Percentiles rank a stretch among this genome's conserved stretches.
Evolutionary conservation across 2,113 vertebrate species (phyloP).

Genomic region (Pseudorectes ferrugineus): DNA sequence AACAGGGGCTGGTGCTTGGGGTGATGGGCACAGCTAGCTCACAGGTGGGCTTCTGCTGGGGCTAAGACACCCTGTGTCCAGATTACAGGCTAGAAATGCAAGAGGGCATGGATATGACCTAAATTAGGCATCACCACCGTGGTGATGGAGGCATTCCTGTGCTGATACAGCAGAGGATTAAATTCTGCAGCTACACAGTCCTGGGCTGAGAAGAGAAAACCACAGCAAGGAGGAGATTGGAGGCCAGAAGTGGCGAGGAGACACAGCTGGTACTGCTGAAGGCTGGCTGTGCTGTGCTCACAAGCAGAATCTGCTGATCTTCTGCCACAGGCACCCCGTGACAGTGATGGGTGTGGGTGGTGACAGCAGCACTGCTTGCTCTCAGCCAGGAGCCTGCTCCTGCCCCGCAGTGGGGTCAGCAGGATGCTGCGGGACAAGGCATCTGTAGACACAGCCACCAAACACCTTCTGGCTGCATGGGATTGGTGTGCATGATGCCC

Average conservation of each 20-base stretch:
- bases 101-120: background rate
- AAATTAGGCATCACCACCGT: background rate
- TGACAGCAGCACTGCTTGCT: background rate
- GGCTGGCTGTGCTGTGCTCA: background rate
- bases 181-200: background rate
- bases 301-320: background rate
- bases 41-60: background rate
- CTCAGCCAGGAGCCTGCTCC: background rate
- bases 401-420: accelerated
- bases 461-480: background rate
- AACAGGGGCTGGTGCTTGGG: background rate
- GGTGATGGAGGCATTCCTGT: background rate
- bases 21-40: background rate
- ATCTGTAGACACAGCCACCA: background rate
- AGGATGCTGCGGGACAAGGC: accelerated
- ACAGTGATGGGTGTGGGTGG: accelerated
- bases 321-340: background rate
- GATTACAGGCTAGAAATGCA: background rate
- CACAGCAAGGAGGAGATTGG: background rate
- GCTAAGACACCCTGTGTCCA: too few relatives aligned
- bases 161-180: background rate
- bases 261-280: background rate
- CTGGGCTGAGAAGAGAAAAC: background rate
- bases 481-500: background rate
- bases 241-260: background rate